These are phyloP conservation scores for Strigamia transsilvanica DNA, from an alignment of 2,888 invertebrate species.

Conservation along the genomic window DNA sequence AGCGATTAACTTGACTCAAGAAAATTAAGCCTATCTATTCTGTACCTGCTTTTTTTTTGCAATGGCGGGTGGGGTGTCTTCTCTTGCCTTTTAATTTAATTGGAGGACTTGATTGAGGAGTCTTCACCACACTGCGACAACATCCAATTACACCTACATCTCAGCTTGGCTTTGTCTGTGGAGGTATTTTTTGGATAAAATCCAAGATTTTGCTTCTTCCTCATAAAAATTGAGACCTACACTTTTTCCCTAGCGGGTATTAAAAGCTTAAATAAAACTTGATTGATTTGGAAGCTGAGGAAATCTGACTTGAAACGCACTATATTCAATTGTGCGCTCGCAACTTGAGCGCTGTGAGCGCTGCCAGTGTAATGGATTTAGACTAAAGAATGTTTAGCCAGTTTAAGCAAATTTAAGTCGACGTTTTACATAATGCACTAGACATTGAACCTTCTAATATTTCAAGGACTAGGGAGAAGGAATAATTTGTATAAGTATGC, in stretches of 20 bases:
- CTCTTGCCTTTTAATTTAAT: constrained; percentile 49
- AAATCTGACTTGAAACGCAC: constrained; percentile 42
- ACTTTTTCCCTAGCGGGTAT: constrained; percentile 47
- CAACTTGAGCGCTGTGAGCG: not conserved
- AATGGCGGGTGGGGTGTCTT: constrained; percentile 5
- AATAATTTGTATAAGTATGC: constrained; percentile 1
- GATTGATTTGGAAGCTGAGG: constrained; percentile 39
- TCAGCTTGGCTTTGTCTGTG: constrained; percentile 40
- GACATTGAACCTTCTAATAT: not conserved
- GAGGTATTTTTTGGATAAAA: constrained; percentile 45
- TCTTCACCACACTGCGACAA: constrained; percentile 49
- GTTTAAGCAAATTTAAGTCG: constrained; percentile 30
- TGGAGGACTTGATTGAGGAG: constrained; percentile 49
- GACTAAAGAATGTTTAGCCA: not conserved
- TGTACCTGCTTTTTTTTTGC: constrained; percentile 34
- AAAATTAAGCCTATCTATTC: constrained; percentile 49
- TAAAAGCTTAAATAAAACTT: constrained; percentile 49
- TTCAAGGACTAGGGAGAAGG: not conserved
- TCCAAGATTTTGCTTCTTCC: constrained; percentile 46
- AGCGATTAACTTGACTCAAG: constrained; percentile 40
- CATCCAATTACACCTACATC: constrained; percentile 48
- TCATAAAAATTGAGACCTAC: constrained; percentile 45
- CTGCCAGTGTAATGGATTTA: not conserved
- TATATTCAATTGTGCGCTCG: constrained; percentile 31
- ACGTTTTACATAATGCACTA: not conserved